Conservation (phyloP, 1,140 invertebrate genomes). For the Maniola jurtina region DNA sequence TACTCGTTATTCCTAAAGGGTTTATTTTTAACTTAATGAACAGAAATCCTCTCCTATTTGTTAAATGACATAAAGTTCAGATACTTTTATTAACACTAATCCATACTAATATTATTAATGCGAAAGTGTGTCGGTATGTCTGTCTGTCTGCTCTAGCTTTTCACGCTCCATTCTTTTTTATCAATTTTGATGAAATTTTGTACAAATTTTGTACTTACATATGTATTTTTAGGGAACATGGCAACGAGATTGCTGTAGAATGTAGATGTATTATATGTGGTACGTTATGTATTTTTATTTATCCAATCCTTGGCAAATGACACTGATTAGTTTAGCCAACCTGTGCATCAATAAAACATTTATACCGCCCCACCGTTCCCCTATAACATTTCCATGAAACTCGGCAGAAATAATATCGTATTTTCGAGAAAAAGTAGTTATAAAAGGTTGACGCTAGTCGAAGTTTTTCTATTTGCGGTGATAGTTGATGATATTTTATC, state of each 20-base stretch:
- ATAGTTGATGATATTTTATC: no score
- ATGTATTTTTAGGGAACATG: slow-evolving; percentile 7
- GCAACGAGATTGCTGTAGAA: slow-evolving; percentile 2
- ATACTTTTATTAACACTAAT: no score
- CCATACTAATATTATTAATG: no score
- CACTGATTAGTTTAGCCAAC: slow-evolving; percentile 57
- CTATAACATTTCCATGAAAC: slow-evolving; percentile 50
- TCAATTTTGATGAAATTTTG: no score
- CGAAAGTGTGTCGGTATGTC: no score
- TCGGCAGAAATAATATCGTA: slow-evolving; percentile 14
- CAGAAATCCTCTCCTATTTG: no score
- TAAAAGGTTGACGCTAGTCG: slow-evolving; percentile 27
- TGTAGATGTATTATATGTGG: slow-evolving; percentile 4
- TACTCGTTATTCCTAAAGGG: not conserved
- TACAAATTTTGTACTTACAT: not conserved
- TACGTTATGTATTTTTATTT: slow-evolving; percentile 21
- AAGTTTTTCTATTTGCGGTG: not conserved
- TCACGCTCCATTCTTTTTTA: no score
- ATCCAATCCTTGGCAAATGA: slow-evolving; percentile 58
- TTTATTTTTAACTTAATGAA: no score
- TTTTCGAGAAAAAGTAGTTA: slow-evolving; percentile 25
- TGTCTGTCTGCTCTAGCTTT: no score
- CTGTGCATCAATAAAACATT: slow-evolving; percentile 54
- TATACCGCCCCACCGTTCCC: slow-evolving; percentile 34
- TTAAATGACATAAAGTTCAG: no score